phyloP scores from a whole-genome alignment of 2,888 invertebrate genomes.

The Euclidia mi region DNA sequence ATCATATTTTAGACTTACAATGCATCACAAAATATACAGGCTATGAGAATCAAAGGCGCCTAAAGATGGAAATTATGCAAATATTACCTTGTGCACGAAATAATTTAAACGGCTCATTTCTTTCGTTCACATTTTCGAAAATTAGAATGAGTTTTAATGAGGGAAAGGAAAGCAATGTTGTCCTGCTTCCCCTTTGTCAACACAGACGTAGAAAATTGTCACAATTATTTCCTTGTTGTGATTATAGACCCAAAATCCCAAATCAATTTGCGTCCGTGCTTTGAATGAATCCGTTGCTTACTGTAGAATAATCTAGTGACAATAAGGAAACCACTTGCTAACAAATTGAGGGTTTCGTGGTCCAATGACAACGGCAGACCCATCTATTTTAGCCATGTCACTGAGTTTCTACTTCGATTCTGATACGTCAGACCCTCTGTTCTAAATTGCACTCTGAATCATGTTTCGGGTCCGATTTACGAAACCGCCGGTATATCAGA shows the following conservation, averaged over 20 bases:
- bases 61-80: not conserved
- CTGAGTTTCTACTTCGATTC: too few relatives aligned
- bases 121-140: not conserved
- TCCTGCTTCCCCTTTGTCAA: slow-evolving; percentile 10
- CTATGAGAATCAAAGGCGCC: too few relatives aligned
- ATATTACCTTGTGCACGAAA: not conserved
- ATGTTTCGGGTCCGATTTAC: too few relatives aligned
- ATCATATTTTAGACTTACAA: too few relatives aligned
- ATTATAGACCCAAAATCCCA: slow-evolving; percentile 25
- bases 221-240: slow-evolving; percentile 23
- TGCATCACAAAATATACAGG: too few relatives aligned
- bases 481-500: too few relatives aligned
- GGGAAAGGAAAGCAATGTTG: not conserved
- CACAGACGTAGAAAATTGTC: slow-evolving; percentile 26
- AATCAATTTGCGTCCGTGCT: slow-evolving; percentile 33
- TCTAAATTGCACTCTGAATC: too few relatives aligned
- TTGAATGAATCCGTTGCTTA: slow-evolving; percentile 20
- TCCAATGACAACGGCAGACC: too few relatives aligned
- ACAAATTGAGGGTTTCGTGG: not conserved
- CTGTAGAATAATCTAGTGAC: not conserved
- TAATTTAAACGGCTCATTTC: not conserved
- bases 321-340: not conserved
- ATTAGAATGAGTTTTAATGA: slow-evolving; percentile 4
- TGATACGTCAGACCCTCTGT: too few relatives aligned
- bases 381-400: too few relatives aligned